Evolutionary conservation across 2,888 invertebrate species (phyloP).

Genomic region (Artemia sinica): DNA sequence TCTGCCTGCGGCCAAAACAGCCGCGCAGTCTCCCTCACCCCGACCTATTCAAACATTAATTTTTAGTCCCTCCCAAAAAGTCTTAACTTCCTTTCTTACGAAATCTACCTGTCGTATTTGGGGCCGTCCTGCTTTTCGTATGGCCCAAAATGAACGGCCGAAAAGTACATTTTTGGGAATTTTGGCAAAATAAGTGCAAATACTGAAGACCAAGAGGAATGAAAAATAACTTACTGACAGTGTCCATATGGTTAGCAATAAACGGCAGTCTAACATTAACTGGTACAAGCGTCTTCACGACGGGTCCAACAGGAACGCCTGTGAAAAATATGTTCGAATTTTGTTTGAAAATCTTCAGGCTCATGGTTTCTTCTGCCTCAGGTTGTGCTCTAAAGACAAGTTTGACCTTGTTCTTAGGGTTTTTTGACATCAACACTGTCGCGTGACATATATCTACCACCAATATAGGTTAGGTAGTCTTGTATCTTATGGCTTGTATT

Average conservation of each 20-base stretch:
- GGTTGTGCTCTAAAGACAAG: constrained; percentile 15
- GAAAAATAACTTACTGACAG: not conserved
- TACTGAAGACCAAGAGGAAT: too few relatives aligned
- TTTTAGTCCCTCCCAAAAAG: too few relatives aligned
- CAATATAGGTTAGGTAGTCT: constrained; percentile 20
- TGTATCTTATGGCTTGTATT: constrained; percentile 22
- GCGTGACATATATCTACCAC: constrained; percentile 20
- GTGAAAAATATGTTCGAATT: constrained; percentile 23
- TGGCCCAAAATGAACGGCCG: too few relatives aligned
- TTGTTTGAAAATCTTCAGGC: constrained; percentile 23
- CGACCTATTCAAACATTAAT: too few relatives aligned
- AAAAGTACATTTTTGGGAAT: too few relatives aligned
- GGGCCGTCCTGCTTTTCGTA: too few relatives aligned
- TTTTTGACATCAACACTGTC: constrained; percentile 21
- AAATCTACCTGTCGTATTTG: too few relatives aligned
- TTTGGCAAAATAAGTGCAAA: too few relatives aligned
- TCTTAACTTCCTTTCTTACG: too few relatives aligned
- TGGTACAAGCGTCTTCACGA: constrained; percentile 20
- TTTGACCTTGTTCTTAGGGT: constrained; percentile 21
- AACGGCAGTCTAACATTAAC: constrained; percentile 13
- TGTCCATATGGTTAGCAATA: constrained; percentile 9
- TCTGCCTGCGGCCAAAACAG: too few relatives aligned
- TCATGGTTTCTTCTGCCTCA: constrained; percentile 21
- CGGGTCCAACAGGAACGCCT: constrained; percentile 24
- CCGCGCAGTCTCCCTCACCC: too few relatives aligned